phyloP scores from a whole-genome alignment of 2,113 vertebrate genomes.

The Sinocyclocheilus rhinocerous region DNA sequence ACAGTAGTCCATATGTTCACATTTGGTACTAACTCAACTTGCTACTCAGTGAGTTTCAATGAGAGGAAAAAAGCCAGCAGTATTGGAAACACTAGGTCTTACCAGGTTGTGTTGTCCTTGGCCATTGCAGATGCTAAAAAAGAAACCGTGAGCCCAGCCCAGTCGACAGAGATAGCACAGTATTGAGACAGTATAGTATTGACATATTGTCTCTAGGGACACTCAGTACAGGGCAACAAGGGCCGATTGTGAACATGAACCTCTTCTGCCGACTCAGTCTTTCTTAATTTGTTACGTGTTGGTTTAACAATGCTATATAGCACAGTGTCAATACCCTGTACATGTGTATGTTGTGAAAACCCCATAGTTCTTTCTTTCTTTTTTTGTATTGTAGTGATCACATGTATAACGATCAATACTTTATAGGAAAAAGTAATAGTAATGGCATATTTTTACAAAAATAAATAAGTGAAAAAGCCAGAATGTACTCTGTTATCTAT shows the following conservation, averaged over 20 bases:
- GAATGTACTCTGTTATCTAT: too few relatives aligned
- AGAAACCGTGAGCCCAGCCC: background rate
- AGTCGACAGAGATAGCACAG: constrained; percentile 13
- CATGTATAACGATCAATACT: background rate
- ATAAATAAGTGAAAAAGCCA: too few relatives aligned
- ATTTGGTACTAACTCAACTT: background rate
- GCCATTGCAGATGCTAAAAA: background rate
- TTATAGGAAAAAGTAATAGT: background rate
- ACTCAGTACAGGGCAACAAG: background rate
- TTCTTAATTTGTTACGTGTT: constrained; percentile 15
- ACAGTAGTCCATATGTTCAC: background rate
- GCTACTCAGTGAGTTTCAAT: background rate
- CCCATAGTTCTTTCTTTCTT: too few relatives aligned
- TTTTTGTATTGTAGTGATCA: background rate
- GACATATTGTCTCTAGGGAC: constrained; percentile 23
- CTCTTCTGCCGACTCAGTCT: background rate
- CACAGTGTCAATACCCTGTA: background rate
- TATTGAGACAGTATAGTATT: constrained; percentile 30
- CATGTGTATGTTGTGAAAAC: background rate
- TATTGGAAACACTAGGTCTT: background rate
- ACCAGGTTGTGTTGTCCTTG: constrained; percentile 14
- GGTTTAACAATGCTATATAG: constrained; percentile 3
- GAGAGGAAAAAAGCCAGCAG: background rate
- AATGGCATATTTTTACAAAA: too few relatives aligned
- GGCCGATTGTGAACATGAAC: constrained; percentile 25